These are phyloP conservation scores for Aphis gossypii DNA, from an alignment of 1,140 invertebrate genomes.

Conservation along the genomic window DNA sequence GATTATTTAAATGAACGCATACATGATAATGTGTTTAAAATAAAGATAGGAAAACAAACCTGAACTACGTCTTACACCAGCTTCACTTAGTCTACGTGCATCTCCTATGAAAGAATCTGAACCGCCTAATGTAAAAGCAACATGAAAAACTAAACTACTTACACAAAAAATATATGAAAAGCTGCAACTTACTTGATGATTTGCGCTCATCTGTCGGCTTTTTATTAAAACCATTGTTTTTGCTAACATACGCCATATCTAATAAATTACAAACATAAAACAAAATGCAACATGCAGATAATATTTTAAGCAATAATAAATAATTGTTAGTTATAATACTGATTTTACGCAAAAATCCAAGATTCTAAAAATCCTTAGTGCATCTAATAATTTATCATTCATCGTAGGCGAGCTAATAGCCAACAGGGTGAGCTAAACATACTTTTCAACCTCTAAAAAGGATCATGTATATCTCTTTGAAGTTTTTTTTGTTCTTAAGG, in stretches of 20 bases:
- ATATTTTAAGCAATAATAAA: constrained; percentile 4
- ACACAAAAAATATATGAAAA: background rate
- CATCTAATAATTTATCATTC: background rate
- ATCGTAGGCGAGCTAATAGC: background rate
- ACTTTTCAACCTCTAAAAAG: too few species aligned
- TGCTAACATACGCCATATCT: constrained; percentile 32
- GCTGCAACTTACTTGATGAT: constrained; percentile 50
- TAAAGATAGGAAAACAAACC: constrained; percentile 58
- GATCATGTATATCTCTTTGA: too few species aligned
- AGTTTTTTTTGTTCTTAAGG: too few species aligned
- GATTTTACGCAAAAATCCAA: background rate
- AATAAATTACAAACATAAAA: constrained; percentile 22
- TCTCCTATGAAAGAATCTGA: constrained; percentile 62
- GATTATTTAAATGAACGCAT: background rate
- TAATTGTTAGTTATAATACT: background rate
- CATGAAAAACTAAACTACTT: constrained; percentile 36
- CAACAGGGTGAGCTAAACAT: background rate
- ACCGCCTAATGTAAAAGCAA: constrained; percentile 56
- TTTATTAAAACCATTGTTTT: constrained; percentile 36
- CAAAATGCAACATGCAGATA: constrained; percentile 30
- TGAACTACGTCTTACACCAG: constrained; percentile 61
- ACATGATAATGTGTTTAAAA: background rate
- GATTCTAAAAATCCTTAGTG: background rate
- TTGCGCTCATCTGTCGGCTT: constrained; percentile 22
- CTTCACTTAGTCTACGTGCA: constrained; percentile 61